A percentile compares a stretch with the other conserved stretches of the same genome.
These are phyloP conservation scores for Odocoileus virginianus DNA, from an alignment of 2,113 vertebrate genomes.

Conservation along the genomic window DNA sequence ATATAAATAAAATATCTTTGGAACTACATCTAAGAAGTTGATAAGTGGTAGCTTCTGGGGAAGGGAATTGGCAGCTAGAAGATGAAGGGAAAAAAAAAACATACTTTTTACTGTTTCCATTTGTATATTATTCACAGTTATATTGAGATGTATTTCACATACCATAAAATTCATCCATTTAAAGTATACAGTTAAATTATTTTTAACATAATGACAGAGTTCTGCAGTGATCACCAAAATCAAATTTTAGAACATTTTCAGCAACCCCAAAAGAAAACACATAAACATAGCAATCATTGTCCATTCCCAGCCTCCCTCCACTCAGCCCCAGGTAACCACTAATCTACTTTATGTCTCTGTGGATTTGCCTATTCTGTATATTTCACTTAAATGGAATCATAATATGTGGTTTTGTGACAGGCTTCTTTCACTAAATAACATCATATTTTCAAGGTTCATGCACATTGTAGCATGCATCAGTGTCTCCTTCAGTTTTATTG, in stretches of 20 bases:
- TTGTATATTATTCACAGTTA: neutral
- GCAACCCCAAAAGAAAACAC: neutral
- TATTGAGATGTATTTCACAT: neutral
- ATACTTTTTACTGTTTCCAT: neutral
- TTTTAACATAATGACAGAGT: neutral
- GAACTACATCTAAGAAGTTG: neutral
- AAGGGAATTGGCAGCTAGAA: neutral
- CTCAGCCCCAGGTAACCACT: neutral
- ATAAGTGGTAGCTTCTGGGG: neutral
- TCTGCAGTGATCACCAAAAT: neutral
- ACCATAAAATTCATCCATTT: neutral
- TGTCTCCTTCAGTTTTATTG: neutral
- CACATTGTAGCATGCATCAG: neutral
- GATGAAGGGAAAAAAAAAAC: neutral
- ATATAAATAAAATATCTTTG: neutral
- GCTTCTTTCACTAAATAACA: neutral
- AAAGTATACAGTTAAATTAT: neutral
- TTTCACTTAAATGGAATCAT: neutral
- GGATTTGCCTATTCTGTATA: neutral
- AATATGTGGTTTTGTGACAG: neutral
- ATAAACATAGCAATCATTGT: neutral
- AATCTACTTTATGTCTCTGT: neutral
- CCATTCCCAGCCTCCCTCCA: neutral
- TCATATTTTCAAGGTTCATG: neutral
- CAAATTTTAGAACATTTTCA: constrained; percentile 6